Evolutionary conservation across 1,140 invertebrate species (phyloP).

Genomic region (Grapholita molesta): DNA sequence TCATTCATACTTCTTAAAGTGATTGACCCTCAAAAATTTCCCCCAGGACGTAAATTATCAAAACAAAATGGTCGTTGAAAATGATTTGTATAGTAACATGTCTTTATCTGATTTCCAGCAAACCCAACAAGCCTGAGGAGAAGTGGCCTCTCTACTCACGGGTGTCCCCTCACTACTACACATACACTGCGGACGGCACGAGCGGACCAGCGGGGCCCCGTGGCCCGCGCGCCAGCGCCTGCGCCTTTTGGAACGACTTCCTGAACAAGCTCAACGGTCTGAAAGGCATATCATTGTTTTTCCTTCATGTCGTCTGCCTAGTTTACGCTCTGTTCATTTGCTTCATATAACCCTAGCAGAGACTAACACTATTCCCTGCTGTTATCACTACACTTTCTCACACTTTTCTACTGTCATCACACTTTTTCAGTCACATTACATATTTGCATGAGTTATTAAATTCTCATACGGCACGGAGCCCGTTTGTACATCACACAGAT

Average conservation of each 20-base stretch:
- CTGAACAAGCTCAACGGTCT: constrained; percentile 89
- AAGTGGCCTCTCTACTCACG: constrained; percentile 94
- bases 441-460: too few relatives aligned
- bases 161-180: constrained; percentile 91
- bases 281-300: constrained; percentile 85
- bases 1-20: too few relatives aligned
- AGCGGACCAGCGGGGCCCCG: constrained; percentile 84
- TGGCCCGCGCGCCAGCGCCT: constrained; percentile 91
- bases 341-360: neutral
- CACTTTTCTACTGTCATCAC: neutral
- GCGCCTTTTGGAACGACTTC: constrained; percentile 97
- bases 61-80: too few relatives aligned
- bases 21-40: too few relatives aligned
- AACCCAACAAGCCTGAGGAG: constrained; percentile 88
- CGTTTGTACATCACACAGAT: too few relatives aligned
- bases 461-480: too few relatives aligned
- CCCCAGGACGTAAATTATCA: too few relatives aligned
- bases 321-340: neutral
- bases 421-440: too few relatives aligned
- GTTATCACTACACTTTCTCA: too few relatives aligned
- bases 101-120: constrained; percentile 80
- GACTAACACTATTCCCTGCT: too few relatives aligned
- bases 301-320: constrained; percentile 44
- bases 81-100: too few relatives aligned
- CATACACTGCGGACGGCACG: constrained; percentile 88